Conservation (phyloP, 2,797 vertebrate species). For the Botia kubotai region DNA sequence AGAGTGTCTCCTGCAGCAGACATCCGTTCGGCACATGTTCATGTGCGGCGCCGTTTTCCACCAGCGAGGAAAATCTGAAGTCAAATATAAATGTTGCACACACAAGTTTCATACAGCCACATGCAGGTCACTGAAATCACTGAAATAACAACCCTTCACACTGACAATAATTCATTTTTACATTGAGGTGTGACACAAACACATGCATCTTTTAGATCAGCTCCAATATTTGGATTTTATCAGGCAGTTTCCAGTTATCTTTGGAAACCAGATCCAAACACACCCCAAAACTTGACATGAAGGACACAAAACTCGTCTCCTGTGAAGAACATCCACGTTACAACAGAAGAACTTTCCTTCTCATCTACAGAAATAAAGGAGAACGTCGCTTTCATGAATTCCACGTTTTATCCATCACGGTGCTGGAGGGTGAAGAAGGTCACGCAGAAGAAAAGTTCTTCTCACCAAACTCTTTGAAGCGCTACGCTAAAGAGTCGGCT, state of each 20-base stretch:
- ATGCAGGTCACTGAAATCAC: too few relatives aligned
- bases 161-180: too few relatives aligned
- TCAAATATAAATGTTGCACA: too few relatives aligned
- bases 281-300: not conserved
- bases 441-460: constrained; percentile 60
- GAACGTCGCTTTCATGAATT: constrained; percentile 66
- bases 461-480: constrained; percentile 63
- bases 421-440: constrained; percentile 59
- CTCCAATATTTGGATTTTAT: too few relatives aligned
- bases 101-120: too few relatives aligned
- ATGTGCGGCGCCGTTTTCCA: not conserved
- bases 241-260: too few relatives aligned
- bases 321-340: constrained; percentile 43
- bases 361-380: constrained; percentile 6
- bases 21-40: not conserved
- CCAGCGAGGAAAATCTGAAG: too few relatives aligned
- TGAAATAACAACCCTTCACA: too few relatives aligned
- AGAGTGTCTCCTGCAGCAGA: not conserved
- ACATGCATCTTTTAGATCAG: too few relatives aligned
- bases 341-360: constrained; percentile 41
- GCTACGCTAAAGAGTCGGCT: constrained; percentile 51
- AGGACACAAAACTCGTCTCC: constrained; percentile 23
- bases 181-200: too few relatives aligned
- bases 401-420: too few relatives aligned
- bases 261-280: not conserved